These are phyloP conservation scores for Athalia circularis DNA, from an alignment of 2,888 invertebrate genomes.

Conservation along the genomic window DNA sequence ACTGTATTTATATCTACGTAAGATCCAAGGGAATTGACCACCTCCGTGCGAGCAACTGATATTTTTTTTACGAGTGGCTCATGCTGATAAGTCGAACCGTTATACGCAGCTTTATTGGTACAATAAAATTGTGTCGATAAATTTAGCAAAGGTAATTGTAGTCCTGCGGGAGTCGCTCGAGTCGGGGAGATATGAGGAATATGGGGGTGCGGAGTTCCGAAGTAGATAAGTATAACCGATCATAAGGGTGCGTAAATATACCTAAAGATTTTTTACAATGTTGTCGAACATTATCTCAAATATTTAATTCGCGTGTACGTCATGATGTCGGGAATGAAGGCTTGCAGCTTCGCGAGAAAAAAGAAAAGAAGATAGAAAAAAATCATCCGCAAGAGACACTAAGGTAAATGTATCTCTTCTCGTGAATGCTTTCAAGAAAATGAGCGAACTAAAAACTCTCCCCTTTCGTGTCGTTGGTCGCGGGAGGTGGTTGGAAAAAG, in stretches of 20 bases:
- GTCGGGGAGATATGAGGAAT: background rate
- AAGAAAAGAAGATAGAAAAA: background rate
- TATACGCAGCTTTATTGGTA: constrained; percentile 32
- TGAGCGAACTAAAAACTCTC: constrained; percentile 1
- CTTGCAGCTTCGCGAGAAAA: too few species aligned
- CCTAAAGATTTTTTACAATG: too few species aligned
- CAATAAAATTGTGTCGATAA: constrained; percentile 39
- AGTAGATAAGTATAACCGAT: too few species aligned
- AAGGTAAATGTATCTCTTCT: background rate
- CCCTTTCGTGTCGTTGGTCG: too few species aligned
- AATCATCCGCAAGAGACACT: background rate
- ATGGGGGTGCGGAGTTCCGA: too few species aligned
- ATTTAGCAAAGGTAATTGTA: constrained; percentile 31
- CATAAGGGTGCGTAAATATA: too few species aligned
- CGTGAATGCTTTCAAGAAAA: constrained; percentile 15
- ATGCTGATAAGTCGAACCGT: constrained; percentile 42
- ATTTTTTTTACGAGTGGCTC: constrained; percentile 40
- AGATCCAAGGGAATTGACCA: constrained; percentile 38
- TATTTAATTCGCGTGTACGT: too few species aligned
- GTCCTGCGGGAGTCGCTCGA: background rate
- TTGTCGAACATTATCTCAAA: too few species aligned
- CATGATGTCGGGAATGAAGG: too few species aligned
- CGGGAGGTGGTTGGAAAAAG: too few species aligned
- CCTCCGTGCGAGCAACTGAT: constrained; percentile 32
- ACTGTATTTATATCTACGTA: background rate